A percentile compares a stretch with the other conserved stretches of the same genome.
phyloP scores from a whole-genome alignment of 1,140 invertebrate genomes.

The Mycetomoellerius zeteki region DNA sequence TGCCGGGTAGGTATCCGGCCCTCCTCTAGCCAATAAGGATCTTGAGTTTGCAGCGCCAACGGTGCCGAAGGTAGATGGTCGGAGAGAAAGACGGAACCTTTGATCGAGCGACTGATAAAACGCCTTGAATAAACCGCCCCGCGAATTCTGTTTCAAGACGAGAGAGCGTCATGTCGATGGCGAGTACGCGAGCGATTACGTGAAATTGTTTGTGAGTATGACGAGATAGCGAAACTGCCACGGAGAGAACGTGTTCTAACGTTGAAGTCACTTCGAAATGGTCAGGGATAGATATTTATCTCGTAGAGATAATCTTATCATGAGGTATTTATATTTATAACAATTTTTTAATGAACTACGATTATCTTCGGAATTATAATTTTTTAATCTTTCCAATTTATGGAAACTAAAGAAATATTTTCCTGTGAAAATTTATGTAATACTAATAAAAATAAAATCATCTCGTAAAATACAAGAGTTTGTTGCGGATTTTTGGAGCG shows the following conservation, averaged over 20 bases:
- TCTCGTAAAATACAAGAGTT: neutral
- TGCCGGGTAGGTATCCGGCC: conserved; percentile 48
- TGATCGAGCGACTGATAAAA: conserved; percentile 50
- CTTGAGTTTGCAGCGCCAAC: conserved; percentile 1
- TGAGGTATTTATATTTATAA: neutral
- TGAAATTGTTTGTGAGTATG: conserved; percentile 46
- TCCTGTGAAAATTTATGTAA: neutral
- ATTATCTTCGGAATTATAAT: neutral
- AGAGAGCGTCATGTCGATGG: conserved; percentile 11
- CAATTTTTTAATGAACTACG: neutral
- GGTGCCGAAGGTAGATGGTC: conserved; percentile 18
- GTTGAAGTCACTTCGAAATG: conserved; percentile 7
- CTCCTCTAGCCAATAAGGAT: conserved; percentile 55
- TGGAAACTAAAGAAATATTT: neutral
- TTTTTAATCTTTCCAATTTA: neutral
- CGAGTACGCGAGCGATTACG: conserved; percentile 19
- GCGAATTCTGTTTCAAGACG: conserved; percentile 43
- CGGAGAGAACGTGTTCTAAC: conserved; percentile 21
- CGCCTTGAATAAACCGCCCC: conserved; percentile 30
- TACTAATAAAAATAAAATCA: too few relatives aligned
- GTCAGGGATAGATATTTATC: neutral
- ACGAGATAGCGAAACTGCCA: conserved; percentile 37
- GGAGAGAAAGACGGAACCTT: conserved; percentile 43
- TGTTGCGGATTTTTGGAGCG: neutral
- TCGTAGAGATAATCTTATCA: neutral